Evolutionary conservation across 2,888 invertebrate genomes (phyloP).

Genomic region (Drosophila atripex): DNA sequence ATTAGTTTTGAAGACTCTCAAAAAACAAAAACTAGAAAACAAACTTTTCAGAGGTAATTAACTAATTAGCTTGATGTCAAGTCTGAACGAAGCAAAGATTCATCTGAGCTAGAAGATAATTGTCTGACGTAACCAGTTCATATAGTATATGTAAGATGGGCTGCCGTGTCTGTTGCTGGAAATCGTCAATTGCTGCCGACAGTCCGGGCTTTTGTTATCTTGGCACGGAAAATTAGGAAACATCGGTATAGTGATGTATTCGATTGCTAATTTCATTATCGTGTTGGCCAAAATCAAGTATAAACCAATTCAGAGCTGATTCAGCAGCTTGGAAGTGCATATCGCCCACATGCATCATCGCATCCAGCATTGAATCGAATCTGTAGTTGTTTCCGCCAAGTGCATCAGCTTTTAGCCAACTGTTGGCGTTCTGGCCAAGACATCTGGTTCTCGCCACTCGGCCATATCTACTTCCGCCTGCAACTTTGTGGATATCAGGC

Average conservation of each 20-base stretch:
- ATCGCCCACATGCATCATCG: conserved; percentile 33
- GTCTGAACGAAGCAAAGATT: conserved; percentile 22
- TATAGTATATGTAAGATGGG: conserved; percentile 3
- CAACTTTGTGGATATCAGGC: conserved; percentile 21
- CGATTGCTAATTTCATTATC: conserved; percentile 40
- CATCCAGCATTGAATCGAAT: conserved; percentile 7
- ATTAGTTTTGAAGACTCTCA: background rate
- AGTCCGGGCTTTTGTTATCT: background rate
- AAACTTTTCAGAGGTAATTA: too few species aligned
- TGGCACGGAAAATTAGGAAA: conserved; percentile 7
- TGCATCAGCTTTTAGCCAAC: conserved; percentile 26
- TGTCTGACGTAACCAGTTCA: conserved; percentile 33
- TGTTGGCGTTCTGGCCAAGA: conserved; percentile 46
- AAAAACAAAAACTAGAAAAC: background rate
- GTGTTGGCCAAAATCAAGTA: conserved; percentile 16
- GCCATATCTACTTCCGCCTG: conserved; percentile 37
- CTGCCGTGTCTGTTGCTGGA: background rate
- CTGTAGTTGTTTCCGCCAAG: conserved; percentile 32
- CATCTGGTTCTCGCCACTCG: conserved; percentile 28
- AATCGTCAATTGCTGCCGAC: conserved; percentile 1
- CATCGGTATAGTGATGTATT: background rate
- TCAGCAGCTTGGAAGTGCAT: conserved; percentile 11
- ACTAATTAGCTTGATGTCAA: conserved; percentile 8
- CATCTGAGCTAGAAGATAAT: conserved; percentile 14
- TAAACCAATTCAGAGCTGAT: conserved; percentile 34